Percentiles rank a stretch among this genome's conserved stretches.
phyloP scores from a whole-genome alignment of 2,888 invertebrate genomes.

The Caenorhabditis panamensis region DNA sequence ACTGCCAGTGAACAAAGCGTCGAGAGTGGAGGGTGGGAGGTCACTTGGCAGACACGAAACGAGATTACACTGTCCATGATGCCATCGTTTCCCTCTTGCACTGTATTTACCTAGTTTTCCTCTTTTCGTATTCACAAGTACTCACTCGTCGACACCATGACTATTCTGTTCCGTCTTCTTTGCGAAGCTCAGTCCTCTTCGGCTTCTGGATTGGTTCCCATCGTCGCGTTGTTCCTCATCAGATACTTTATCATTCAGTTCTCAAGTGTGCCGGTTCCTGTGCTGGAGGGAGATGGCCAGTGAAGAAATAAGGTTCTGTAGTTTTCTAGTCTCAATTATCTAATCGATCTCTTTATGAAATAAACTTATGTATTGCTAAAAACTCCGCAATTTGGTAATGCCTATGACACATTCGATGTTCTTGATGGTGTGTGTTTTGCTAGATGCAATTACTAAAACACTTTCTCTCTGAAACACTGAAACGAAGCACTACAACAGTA shows the following conservation, averaged over 20 bases:
- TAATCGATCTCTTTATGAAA: constrained; percentile 7
- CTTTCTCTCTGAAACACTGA: neutral
- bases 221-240: constrained; percentile 48
- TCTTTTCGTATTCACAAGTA: neutral
- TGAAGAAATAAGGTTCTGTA: neutral
- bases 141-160: constrained; percentile 48
- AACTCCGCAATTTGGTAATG: no score
- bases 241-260: constrained; percentile 48
- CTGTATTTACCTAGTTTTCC: constrained; percentile 30
- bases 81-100: constrained; percentile 18
- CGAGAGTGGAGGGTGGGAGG: constrained; percentile 37
- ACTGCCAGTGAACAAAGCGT: constrained; percentile 43
- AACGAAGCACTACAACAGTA: no score
- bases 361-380: no score
- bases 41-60: constrained; percentile 33
- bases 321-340: neutral
- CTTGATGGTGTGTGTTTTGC: no score
- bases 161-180: constrained; percentile 49
- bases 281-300: neutral
- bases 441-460: no score
- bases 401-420: no score
- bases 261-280: constrained; percentile 18
- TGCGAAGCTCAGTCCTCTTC: constrained; percentile 50
- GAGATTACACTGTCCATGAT: constrained; percentile 48
- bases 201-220: constrained; percentile 48